Evolutionary conservation across 2,113 vertebrate species (phyloP), one percentile per base, ranked within the genome.

Genomic region (Okapia johnstoni): DNA sequence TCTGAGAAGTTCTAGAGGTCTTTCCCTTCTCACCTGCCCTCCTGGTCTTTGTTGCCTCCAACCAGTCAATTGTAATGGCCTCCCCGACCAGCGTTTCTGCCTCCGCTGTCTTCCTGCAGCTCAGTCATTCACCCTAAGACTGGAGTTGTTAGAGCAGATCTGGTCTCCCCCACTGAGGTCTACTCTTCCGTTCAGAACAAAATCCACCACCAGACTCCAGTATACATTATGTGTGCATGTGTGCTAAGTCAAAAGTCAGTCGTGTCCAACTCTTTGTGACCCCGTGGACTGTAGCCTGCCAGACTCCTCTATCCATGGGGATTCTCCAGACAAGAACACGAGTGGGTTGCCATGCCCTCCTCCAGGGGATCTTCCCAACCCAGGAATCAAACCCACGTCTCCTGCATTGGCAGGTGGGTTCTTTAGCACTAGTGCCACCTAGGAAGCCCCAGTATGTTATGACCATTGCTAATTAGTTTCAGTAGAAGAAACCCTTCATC

Each of bases 241-340:
- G n/a, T 40, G 21, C n/a, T 40, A 73, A 73, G n/a, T 40, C 19
- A 73, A 0, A 73, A 0, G 0, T 40, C 66, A 73, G n/a, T 23
- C 19, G 0, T 73, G 19, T 40, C 66, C 66, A 73, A 6, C n/a
- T 73, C 66, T 73, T 73, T 40, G n/a, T 40, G n/a, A 73, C 36
- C n/a, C 66, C n/a, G 40, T 13, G 19, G 66, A 40, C n/a, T 40
- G 19, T 40, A 40, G 10, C 66, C n/a, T 3, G 2, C 19, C 66
- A 6, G n/a, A n/a, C 19, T 73, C 10, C 66, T 73, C n/a, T 73
- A 12, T 73, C n/a, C 66, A 73, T n/a, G 21, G n/a, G 66, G 66
- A 23, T 40, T 73, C 19, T 73, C 66, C 19, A 73, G 66, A n/a
- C 19, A 40, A 6, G n/a, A 73, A 73, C 21, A 40, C 21, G 66